Evolutionary conservation across 2,113 vertebrate genomes (phyloP).

Genomic region (Ictalurus punctatus): DNA sequence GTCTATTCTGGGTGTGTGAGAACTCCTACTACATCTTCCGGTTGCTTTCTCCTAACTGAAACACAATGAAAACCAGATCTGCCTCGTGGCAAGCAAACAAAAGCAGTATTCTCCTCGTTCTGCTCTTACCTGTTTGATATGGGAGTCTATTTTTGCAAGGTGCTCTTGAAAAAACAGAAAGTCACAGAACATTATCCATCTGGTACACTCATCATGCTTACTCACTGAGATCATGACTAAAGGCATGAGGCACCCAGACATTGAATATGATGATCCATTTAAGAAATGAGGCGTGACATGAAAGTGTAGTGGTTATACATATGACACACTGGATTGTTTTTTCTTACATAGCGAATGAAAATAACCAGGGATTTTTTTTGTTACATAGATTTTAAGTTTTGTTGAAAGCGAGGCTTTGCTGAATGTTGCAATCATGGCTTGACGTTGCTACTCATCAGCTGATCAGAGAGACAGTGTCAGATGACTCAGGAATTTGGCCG

Average conservation of each 20-base stretch:
- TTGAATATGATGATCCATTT: background rate
- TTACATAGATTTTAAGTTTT: background rate
- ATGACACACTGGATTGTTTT: background rate
- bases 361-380: background rate
- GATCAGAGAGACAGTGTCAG: conserved; percentile 21
- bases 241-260: background rate
- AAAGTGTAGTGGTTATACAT: background rate
- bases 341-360: background rate
- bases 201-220: background rate
- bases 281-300: background rate
- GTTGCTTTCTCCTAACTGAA: background rate
- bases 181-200: background rate
- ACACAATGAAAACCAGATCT: background rate
- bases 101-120: background rate
- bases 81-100: background rate
- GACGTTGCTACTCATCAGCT: conserved; percentile 14
- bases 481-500: conserved; percentile 4
- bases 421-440: conserved; percentile 39
- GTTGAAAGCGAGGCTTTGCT: background rate
- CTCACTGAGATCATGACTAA: background rate
- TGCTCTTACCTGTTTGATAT: background rate
- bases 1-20: background rate
- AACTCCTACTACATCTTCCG: background rate
- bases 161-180: background rate
- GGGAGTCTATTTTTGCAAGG: background rate